Evolutionary conservation across 2,113 vertebrate species (phyloP), one percentile per base, ranked within the genome.

Genomic region (Dasyurus viverrinus): DNA sequence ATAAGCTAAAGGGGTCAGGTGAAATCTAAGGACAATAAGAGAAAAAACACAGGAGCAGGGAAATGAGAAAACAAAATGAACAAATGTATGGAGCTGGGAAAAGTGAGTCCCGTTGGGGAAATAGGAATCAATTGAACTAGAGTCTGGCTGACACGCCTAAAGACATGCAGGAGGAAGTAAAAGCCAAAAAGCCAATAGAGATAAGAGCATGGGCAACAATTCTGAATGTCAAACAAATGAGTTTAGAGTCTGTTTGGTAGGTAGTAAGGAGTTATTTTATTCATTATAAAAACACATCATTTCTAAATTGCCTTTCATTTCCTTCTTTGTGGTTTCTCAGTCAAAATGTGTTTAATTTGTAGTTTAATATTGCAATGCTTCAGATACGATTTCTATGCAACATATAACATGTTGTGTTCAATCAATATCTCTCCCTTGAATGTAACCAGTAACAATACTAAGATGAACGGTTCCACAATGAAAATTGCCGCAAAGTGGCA

Each of bases 271-370:
- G 16, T 42, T 89, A 23, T 14, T 90, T 6, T 91, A 50, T 84
- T 11, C 42, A 48, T 47, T 47, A 54, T 91, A 26, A 91, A 89
- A 96, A 90, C 36, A 1, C 89, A 92, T 84, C 25, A 53, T 94
- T 93, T 96, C 55, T 54, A 95, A 76, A 91, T 52, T 60, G 48
- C 89, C 55, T 94, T 90, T 54, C 27, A 8, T 53, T 94, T 24
- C 50, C 94, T 48, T 92, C 55, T 27, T 91, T 90, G 25, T 89
- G 91, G 90, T 54, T 52, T 60, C 91, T 93, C 54, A 53, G 90
- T 12, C 50, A 2, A 96, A 91, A 53, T 95, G 93, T 91, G 14
- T 3, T 53, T 92, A 54, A 46, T 54, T 48, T 7, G 16, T 91
- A 7, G 46, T 76, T 93, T 94, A 54, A 93, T 8, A 7, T 0